Evolutionary conservation across 2,113 vertebrate species (phyloP), one percentile per base, ranked within the genome.

Genomic region (Sphaerodactylus townsendi): DNA sequence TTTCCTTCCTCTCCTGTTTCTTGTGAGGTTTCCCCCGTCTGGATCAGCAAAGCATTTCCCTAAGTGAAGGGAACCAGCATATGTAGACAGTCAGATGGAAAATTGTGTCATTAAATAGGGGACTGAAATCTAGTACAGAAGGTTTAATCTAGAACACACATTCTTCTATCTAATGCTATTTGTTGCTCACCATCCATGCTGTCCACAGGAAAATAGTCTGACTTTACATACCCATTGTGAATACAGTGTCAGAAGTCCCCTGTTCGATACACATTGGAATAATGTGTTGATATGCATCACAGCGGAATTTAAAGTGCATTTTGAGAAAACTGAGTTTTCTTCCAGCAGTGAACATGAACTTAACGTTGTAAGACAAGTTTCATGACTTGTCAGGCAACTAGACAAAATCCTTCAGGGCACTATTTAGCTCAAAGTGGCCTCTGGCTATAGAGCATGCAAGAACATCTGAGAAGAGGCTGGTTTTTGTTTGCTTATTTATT

Each of bases 401-500:
- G 28, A 81, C 2, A 25, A 50, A 89, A 25, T 10, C 71, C 39
- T 79, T 69, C 0, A 77, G 19, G 53, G 33, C 8, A 70, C 15
- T 75, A 41, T 77, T 44, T 44, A 30, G 1, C 28, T 48, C 2
- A 9, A 50, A 6, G 62, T 86, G 39, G n/a, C 37, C 37, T 77
- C 59, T 82, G 73, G 37, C 44, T 66, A 59, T 62, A 66, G 73
- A 44, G 4, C 69, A 23, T 3, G 48, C 14, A 77, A 73, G 69
- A 73, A 82, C 50, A 73, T 73, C 37, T 62, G 50, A 81, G 50
- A 81, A 41, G 68, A 81, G 37, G 19, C 33, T 81, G 35, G 5
- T 59, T 81, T 81, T 53, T 70, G 53, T 81, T 62, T 72, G 50
- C 53, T 82, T 82, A 82, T 62, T 72, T 72, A 82, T 82, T 82